Evolutionary conservation across 1,140 invertebrate species (phyloP).

Genomic region (Euglossa dilemma): DNA sequence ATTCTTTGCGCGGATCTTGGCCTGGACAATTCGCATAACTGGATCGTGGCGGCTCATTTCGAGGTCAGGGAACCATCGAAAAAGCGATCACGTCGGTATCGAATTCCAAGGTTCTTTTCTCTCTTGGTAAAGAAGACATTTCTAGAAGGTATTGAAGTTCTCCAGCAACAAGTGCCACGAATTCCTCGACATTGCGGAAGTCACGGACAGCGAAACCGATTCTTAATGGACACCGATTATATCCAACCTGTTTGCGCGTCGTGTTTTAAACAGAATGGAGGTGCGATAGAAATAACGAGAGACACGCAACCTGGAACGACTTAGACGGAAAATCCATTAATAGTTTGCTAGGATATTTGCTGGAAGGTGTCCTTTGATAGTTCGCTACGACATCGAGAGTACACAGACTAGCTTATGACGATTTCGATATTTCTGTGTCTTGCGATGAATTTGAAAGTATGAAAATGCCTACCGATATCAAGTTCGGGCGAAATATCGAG

Average conservation of each 20-base stretch:
- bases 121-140: not conserved
- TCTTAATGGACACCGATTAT: not conserved
- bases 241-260: not conserved
- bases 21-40: not conserved
- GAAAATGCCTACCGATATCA: no score
- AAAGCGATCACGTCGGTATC: no score
- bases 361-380: conserved; percentile 19
- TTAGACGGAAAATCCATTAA: not conserved
- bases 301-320: not conserved
- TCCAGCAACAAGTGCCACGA: not conserved
- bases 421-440: no score
- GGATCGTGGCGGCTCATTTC: not conserved
- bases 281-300: not conserved
- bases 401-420: not conserved
- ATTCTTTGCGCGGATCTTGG: not conserved
- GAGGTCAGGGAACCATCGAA: not conserved
- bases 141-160: not conserved
- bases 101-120: not conserved
- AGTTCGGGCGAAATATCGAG: no score
- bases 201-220: not conserved
- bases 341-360: not conserved
- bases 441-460: no score
- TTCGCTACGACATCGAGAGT: not conserved
- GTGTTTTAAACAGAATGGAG: not conserved
- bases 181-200: not conserved